Percentiles rank a stretch among this genome's conserved stretches.
Evolutionary conservation across 2,797 vertebrate genomes (phyloP).

Genomic region (Peromyscus nudipes): DNA sequence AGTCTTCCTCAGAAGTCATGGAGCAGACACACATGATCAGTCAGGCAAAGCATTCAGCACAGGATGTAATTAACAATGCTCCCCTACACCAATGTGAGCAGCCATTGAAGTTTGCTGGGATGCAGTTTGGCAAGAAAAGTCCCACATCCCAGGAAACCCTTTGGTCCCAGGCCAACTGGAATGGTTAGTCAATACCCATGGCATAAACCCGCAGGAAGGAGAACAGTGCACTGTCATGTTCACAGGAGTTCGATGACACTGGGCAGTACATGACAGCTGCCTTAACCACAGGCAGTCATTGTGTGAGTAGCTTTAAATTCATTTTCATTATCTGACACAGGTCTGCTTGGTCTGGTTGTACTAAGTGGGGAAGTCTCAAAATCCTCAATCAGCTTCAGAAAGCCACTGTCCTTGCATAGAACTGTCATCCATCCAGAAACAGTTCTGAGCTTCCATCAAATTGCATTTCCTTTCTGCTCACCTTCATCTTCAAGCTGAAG

Average conservation of each 20-base stretch:
- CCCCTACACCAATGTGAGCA: too few species aligned
- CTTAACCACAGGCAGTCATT: not conserved
- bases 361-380: not conserved
- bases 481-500: slow-evolving; percentile 17
- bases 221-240: not conserved
- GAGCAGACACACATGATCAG: not conserved
- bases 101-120: not conserved
- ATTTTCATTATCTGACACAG: not conserved
- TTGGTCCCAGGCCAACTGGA: not conserved
- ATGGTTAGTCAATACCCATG: not conserved
- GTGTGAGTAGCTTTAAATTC: not conserved
- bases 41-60: not conserved
- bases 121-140: not conserved
- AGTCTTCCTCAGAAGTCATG: not conserved
- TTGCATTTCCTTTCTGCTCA: slow-evolving; percentile 46
- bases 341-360: not conserved
- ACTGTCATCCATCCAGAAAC: slow-evolving; percentile 25
- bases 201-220: not conserved
- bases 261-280: not conserved
- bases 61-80: not conserved
- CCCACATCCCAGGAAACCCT: not conserved
- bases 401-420: not conserved
- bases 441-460: slow-evolving; percentile 24
- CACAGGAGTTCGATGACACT: not conserved
- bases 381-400: not conserved